Conservation (phyloP, 2,888 invertebrate genomes). For the Pterostichus madidus region DNA sequence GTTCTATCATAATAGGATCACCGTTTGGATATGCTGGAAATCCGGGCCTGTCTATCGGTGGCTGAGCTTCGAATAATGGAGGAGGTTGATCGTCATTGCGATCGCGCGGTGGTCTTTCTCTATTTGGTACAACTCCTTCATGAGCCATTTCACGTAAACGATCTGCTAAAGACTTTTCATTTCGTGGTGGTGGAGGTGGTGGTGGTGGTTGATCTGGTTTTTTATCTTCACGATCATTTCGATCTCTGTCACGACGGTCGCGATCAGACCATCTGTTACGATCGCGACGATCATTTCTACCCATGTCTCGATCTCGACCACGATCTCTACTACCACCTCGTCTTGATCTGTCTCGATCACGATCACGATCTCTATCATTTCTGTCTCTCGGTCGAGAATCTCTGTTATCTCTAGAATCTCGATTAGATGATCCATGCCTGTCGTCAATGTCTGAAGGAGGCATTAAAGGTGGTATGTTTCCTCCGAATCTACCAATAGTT, state of each 20-base stretch:
- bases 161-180: slow-evolving; percentile 73
- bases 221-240: slow-evolving; percentile 69
- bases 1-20: slow-evolving; percentile 67
- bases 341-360: slow-evolving; percentile 73
- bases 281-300: slow-evolving; percentile 69
- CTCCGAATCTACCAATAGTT: slow-evolving; percentile 71
- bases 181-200: slow-evolving; percentile 67
- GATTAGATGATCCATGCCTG: slow-evolving; percentile 67
- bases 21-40: slow-evolving; percentile 73
- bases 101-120: slow-evolving; percentile 67
- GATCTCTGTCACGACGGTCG: slow-evolving; percentile 70
- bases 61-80: slow-evolving; percentile 72
- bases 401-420: slow-evolving; percentile 62
- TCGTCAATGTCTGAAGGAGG: slow-evolving; percentile 68
- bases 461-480: slow-evolving; percentile 68
- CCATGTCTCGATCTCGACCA: slow-evolving; percentile 71
- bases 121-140: slow-evolving; percentile 66
- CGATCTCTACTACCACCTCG: slow-evolving; percentile 72
- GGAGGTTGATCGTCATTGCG: slow-evolving; percentile 68
- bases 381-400: slow-evolving; percentile 71
- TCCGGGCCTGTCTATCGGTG: slow-evolving; percentile 70
- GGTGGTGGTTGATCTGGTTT: slow-evolving; percentile 59
- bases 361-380: slow-evolving; percentile 71
- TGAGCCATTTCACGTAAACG: slow-evolving; percentile 73
- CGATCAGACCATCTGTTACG: slow-evolving; percentile 70